A percentile compares a stretch with the other conserved stretches of the same genome.
phyloP scores from a whole-genome alignment of 2,888 invertebrate species.

The Chymomyza amoena region DNA sequence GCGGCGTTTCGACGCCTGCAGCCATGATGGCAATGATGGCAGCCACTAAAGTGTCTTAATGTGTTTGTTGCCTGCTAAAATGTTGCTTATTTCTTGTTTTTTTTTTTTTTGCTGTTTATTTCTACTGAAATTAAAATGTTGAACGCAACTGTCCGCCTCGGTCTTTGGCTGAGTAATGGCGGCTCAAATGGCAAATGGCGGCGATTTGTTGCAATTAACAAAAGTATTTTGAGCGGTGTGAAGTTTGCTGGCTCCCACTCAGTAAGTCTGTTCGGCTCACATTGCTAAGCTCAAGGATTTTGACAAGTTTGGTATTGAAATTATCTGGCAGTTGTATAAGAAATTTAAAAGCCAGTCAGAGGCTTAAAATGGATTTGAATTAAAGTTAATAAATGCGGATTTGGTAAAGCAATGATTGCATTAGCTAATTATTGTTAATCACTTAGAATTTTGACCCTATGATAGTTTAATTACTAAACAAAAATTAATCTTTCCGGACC shows the following conservation, averaged over 20 bases:
- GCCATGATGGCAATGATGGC: constrained; percentile 3
- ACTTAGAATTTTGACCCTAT: no score
- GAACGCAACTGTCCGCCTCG: constrained; percentile 6
- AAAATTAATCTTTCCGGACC: no score
- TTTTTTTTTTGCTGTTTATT: constrained; percentile 18
- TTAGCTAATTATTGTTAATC: no score
- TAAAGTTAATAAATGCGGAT: no score
- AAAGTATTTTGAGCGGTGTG: constrained; percentile 25
- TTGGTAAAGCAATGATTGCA: no score
- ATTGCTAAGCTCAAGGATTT: no score
- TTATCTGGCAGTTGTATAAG: no score
- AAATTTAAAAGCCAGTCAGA: no score
- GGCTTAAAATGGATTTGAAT: no score
- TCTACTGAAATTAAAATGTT: constrained; percentile 50
- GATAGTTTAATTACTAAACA: no score
- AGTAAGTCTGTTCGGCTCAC: no score
- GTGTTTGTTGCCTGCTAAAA: constrained; percentile 23
- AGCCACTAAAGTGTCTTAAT: constrained; percentile 36
- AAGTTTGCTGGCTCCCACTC: constrained; percentile 19
- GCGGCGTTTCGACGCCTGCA: constrained; percentile 19
- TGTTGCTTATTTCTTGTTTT: constrained; percentile 10
- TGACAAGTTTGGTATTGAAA: no score
- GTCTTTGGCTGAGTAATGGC: constrained; percentile 47
- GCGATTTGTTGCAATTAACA: constrained; percentile 69
- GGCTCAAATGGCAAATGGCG: constrained; percentile 52